Conservation (phyloP, 1,140 invertebrate species). For the Achatina immaculata region DNA sequence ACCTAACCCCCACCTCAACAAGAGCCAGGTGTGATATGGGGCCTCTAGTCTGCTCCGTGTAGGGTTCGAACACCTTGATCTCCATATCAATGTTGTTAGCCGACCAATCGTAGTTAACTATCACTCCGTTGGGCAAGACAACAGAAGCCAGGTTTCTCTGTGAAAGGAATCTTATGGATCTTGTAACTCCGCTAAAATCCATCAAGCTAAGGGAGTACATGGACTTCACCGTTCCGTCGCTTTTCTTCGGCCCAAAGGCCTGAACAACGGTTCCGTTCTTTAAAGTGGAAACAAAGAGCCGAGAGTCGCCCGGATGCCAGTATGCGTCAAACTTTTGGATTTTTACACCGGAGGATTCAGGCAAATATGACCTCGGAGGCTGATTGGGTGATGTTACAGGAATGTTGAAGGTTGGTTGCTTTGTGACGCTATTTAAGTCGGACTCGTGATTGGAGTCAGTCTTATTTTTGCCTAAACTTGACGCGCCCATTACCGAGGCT, state of each 20-base stretch:
- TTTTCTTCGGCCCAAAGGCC: slow-evolving; percentile 39
- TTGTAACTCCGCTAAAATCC: slow-evolving; percentile 18
- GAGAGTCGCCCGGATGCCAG: slow-evolving; percentile 42
- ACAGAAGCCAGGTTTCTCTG: slow-evolving; percentile 41
- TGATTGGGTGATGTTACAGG: neutral
- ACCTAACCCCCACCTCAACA: slow-evolving; percentile 31
- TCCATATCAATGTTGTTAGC: slow-evolving; percentile 41
- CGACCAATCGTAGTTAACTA: slow-evolving; percentile 44
- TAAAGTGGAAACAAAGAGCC: slow-evolving; percentile 33
- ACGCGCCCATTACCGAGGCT: neutral
- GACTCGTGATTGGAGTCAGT: neutral
- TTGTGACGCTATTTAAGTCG: neutral
- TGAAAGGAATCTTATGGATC: slow-evolving; percentile 35
- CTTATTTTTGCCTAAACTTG: neutral
- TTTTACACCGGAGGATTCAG: slow-evolving; percentile 9
- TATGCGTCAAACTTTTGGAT: slow-evolving; percentile 40
- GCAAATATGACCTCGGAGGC: neutral
- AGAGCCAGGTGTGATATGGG: slow-evolving; percentile 43
- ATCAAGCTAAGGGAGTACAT: slow-evolving; percentile 40
- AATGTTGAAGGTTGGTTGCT: slow-evolving; percentile 1
- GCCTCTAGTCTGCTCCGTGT: neutral
- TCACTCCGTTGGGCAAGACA: slow-evolving; percentile 38
- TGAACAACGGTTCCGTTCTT: slow-evolving; percentile 40
- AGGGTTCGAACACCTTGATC: slow-evolving; percentile 40
- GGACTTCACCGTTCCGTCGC: slow-evolving; percentile 41